Evolutionary conservation across 2,797 vertebrate genomes (phyloP).

Genomic region (Crax fasciolata): DNA sequence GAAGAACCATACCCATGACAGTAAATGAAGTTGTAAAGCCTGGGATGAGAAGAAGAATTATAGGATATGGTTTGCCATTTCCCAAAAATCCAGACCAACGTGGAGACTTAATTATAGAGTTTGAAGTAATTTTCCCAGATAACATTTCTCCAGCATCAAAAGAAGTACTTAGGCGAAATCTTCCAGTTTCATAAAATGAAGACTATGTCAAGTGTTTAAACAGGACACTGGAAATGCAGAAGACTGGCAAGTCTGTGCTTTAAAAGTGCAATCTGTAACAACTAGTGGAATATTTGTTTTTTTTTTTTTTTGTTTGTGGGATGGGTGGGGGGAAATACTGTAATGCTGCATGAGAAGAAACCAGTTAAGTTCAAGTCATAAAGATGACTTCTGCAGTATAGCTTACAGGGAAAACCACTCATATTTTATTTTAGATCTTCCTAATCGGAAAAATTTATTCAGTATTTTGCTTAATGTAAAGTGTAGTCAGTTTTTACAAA

Average conservation of each 20-base stretch:
- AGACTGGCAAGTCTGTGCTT: conserved; percentile 81
- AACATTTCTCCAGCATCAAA: conserved; percentile 93
- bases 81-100: conserved; percentile 97
- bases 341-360: conserved; percentile 83
- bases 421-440: conserved; percentile 77
- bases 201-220: conserved; percentile 75
- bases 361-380: conserved; percentile 73
- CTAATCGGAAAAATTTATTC: conserved; percentile 62
- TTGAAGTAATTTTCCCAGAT: conserved; percentile 97
- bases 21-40: conserved; percentile 97
- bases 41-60: conserved; percentile 95
- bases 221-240: conserved; percentile 83
- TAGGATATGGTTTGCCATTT: conserved; percentile 95
- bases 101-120: conserved; percentile 98
- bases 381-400: conserved; percentile 78
- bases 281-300: conserved; percentile 76
- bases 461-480: conserved; percentile 77
- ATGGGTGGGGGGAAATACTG: conserved; percentile 60
- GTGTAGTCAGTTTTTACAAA: conserved; percentile 55
- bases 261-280: conserved; percentile 85
- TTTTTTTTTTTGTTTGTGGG: conserved; percentile 55
- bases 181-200: conserved; percentile 89
- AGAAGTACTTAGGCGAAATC: conserved; percentile 96
- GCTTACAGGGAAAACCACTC: conserved; percentile 71
- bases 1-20: conserved; percentile 96